Evolutionary conservation across 2,113 vertebrate genomes (phyloP).

Genomic region (Nanorana parkeri): DNA sequence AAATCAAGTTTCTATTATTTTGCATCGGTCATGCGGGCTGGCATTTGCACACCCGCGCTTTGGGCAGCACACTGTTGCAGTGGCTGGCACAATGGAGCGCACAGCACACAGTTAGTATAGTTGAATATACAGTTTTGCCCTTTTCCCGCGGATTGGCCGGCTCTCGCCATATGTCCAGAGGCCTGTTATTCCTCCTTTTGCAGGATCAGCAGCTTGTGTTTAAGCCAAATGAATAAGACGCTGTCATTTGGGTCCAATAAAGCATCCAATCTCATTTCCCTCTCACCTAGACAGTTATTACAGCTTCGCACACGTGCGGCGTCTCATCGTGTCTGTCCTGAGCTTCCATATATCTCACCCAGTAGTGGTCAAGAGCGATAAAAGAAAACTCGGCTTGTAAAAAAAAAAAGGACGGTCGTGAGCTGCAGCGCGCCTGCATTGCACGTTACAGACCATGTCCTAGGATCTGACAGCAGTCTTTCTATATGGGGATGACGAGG

Average conservation of each 20-base stretch:
- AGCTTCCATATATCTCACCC: neutral
- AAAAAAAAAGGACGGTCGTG: too few relatives aligned
- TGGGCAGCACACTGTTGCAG: too few relatives aligned
- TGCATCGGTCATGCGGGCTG: too few relatives aligned
- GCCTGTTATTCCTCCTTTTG: neutral
- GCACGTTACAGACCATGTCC: too few relatives aligned
- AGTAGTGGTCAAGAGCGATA: too few relatives aligned
- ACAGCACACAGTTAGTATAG: neutral
- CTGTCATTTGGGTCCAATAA: conserved; percentile 26
- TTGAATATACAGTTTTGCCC: neutral
- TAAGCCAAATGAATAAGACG: conserved; percentile 26
- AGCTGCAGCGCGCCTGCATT: too few relatives aligned
- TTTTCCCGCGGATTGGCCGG: neutral
- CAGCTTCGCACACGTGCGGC: neutral
- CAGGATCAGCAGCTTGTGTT: conserved; percentile 17
- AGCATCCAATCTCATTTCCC: conserved; percentile 25
- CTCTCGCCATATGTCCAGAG: neutral
- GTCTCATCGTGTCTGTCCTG: neutral
- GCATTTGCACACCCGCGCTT: too few relatives aligned
- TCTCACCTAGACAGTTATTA: conserved; percentile 26
- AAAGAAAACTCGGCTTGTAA: too few relatives aligned
- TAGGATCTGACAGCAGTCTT: too few relatives aligned
- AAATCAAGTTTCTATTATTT: too few relatives aligned
- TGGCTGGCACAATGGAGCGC: too few relatives aligned
- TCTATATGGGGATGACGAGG: too few relatives aligned